Conservation (phyloP, 1,140 invertebrate genomes). For the Hyles vespertilio region DNA sequence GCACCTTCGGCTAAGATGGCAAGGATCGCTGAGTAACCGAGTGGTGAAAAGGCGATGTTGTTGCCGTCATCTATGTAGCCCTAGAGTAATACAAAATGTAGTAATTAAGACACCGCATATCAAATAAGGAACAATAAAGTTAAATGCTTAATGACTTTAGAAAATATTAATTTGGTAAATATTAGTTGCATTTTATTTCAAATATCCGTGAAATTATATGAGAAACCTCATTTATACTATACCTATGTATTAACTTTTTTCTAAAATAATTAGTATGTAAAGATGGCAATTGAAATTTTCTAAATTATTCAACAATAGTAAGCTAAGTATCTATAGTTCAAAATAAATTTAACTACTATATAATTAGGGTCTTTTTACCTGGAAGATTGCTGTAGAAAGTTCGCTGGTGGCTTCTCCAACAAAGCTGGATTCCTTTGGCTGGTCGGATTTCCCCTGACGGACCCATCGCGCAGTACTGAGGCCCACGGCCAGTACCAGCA, state of each 20-base stretch:
- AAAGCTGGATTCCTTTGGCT: conserved; percentile 54
- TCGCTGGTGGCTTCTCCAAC: conserved; percentile 68
- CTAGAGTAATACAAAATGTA: conserved; percentile 43
- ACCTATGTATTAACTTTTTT: too few relatives aligned
- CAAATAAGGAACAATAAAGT: too few relatives aligned
- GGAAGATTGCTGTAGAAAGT: conserved; percentile 66
- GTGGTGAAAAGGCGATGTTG: conserved; percentile 79
- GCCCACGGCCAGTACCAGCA: conserved; percentile 37
- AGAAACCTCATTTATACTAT: too few relatives aligned
- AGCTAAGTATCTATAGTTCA: conserved; percentile 1
- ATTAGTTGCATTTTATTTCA: too few relatives aligned
- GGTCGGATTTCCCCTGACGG: conserved; percentile 45
- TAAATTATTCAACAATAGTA: too few relatives aligned
- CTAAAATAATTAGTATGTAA: too few relatives aligned
- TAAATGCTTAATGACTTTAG: too few relatives aligned
- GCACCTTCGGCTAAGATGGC: conserved; percentile 79
- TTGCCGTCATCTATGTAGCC: conserved; percentile 75
- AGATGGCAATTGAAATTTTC: too few relatives aligned
- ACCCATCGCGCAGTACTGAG: conserved; percentile 52
- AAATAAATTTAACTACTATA: background rate
- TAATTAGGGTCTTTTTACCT: conserved; percentile 34
- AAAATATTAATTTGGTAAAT: too few relatives aligned
- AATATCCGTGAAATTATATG: too few relatives aligned
- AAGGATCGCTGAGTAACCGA: conserved; percentile 78
- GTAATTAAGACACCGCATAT: background rate